A percentile compares a stretch with the other conserved stretches of the same genome.
phyloP scores from a whole-genome alignment of 2,113 vertebrate species.

The Planiliza haematocheilus region DNA sequence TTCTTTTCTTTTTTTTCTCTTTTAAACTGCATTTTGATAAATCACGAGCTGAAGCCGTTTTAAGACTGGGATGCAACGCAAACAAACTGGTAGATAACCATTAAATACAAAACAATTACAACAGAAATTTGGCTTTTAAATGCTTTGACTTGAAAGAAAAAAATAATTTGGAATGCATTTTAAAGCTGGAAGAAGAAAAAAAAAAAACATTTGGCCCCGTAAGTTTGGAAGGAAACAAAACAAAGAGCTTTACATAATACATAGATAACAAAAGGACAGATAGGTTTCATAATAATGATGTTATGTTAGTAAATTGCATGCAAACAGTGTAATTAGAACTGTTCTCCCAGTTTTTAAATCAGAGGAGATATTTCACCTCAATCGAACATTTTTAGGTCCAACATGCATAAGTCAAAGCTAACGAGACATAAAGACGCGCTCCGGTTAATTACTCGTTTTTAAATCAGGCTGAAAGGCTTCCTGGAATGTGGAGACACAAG shows the following conservation, averaged over 20 bases:
- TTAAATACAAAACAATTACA: conserved; percentile 10
- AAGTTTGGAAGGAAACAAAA: conserved; percentile 26
- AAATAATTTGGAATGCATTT: conserved; percentile 64
- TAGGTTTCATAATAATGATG: conserved; percentile 44
- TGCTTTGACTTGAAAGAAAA: conserved; percentile 32
- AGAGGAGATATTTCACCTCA: conserved; percentile 53
- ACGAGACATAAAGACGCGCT: background rate
- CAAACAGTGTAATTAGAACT: conserved; percentile 63
- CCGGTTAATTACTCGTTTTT: no score
- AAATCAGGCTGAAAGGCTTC: background rate
- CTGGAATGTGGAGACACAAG: background rate
- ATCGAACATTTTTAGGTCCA: conserved; percentile 39
- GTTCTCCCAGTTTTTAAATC: conserved; percentile 30
- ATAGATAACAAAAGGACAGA: conserved; percentile 38
- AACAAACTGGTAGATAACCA: background rate
- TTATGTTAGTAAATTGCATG: conserved; percentile 71
- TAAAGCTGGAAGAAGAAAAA: conserved; percentile 60
- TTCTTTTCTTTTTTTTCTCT: background rate
- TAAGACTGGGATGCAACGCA: conserved; percentile 27
- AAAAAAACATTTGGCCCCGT: conserved; percentile 71
- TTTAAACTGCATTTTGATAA: conserved; percentile 57
- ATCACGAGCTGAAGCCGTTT: conserved; percentile 56
- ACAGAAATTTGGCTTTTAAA: conserved; percentile 53
- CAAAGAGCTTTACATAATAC: conserved; percentile 43
- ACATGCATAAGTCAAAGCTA: conserved; percentile 22